Evolutionary conservation across 2,797 vertebrate genomes (phyloP).

Genomic region (Delichon dasypus): DNA sequence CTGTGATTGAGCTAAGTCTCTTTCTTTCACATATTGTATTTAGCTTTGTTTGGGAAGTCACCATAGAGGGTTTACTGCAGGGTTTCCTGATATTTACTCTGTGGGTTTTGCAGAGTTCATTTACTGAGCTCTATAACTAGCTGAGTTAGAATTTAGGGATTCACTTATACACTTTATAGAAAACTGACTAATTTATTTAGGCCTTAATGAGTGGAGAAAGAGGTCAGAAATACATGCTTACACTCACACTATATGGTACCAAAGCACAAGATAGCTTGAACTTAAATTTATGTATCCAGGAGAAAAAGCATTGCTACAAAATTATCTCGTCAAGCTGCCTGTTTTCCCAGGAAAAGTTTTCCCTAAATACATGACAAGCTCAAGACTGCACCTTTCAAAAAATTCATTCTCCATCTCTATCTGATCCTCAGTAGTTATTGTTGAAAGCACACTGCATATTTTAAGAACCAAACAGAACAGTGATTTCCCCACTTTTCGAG

Average conservation of each 20-base stretch:
- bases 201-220: background rate
- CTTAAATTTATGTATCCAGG: constrained; percentile 61
- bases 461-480: constrained; percentile 67
- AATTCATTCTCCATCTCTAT: constrained; percentile 66
- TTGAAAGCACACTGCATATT: constrained; percentile 71
- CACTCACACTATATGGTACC: constrained; percentile 6
- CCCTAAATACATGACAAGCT: constrained; percentile 70
- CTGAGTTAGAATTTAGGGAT: background rate
- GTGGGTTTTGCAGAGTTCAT: background rate
- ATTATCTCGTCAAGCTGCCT: constrained; percentile 65
- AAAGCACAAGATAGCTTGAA: constrained; percentile 42
- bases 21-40: background rate
- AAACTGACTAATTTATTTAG: background rate
- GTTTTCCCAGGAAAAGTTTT: constrained; percentile 67
- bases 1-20: background rate
- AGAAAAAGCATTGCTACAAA: constrained; percentile 56
- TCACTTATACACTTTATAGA: background rate
- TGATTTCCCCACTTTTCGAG: constrained; percentile 66
- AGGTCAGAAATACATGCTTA: constrained; percentile 37
- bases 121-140: background rate
- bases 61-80: background rate
- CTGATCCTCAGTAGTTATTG: constrained; percentile 69
- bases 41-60: constrained; percentile 11
- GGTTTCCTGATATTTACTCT: background rate
- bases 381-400: constrained; percentile 73